Evolutionary conservation across 2,888 invertebrate species (phyloP).

Genomic region (Zootermopsis nevadensis): DNA sequence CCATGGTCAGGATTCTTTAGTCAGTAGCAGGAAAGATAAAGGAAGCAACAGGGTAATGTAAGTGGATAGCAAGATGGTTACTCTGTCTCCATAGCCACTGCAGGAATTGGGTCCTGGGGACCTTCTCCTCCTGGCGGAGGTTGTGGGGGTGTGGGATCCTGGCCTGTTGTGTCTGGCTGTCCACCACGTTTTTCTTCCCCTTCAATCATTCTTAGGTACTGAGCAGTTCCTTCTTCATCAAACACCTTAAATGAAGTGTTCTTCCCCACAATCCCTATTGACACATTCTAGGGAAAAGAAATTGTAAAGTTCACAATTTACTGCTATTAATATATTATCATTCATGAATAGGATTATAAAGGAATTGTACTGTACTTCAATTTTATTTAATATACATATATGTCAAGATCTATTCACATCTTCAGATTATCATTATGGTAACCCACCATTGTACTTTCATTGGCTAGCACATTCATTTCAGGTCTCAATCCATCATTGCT

Average conservation of each 20-base stretch:
- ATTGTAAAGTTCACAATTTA: no score
- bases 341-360: no score
- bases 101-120: slow-evolving; percentile 64
- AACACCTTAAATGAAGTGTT: slow-evolving; percentile 82
- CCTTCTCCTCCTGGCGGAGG: slow-evolving; percentile 61
- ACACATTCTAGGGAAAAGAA: slow-evolving; percentile 77
- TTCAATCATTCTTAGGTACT: slow-evolving; percentile 71
- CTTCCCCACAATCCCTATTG: slow-evolving; percentile 92
- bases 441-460: no score
- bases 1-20: slow-evolving; percentile 8
- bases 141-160: slow-evolving; percentile 56
- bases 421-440: no score
- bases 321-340: no score
- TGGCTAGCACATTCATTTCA: no score
- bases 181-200: slow-evolving; percentile 66
- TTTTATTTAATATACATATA: no score
- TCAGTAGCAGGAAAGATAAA: no score
- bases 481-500: no score
- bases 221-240: slow-evolving; percentile 77
- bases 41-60: background rate
- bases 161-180: slow-evolving; percentile 54
- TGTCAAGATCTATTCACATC: no score
- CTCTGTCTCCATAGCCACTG: slow-evolving; percentile 67
- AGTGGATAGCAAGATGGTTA: slow-evolving; percentile 52
- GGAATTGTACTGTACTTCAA: no score